Base-by-base conservation (phyloP, 2,888 invertebrate species). In the Synergus itoensis region DNA sequence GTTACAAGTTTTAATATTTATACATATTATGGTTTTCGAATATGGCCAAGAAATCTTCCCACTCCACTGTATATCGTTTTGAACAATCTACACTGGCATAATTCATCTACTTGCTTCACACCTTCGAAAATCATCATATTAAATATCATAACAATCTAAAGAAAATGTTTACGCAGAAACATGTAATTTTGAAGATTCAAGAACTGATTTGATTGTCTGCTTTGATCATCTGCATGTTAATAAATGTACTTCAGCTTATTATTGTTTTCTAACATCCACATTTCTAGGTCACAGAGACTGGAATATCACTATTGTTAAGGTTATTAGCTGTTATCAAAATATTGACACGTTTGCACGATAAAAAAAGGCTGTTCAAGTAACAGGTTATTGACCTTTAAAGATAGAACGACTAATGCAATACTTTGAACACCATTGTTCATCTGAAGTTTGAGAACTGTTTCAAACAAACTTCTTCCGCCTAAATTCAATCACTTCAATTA, bases 271-370 rank as follows among this genome's bases (percentile, higher is more conserved):
- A 14, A 12, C 45, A 12, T 48, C 28, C 14, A 36, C 53, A 40
- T 73, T 73, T 73, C 73, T 53, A 53, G 73, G 73, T 53, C 73
- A 18, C 36, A 53, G 28, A 53, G 53, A 11, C 73, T 48, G 36
- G 28, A 53, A 69, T 69, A 48, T 69, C 48, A 36, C 69, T 69
- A 69, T 53, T 73, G 73, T 73, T 73, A 53, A 9, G 12, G 11
- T 69, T 69, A 18, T 69, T 18, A 9, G n/a, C 69, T n/a, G 69
- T 73, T 73, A 40, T n/a, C 53, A 18, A 53, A 53, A 73, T 53
- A 53, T 18, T 53, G 36, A 73, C n/a, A 14, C 11, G 14, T n/a
- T 53, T 5, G 11, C 5, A 1, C 16, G 16, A n/a, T 28, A 53
- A n/a, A 12, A 53, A 48, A 12, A 9, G 21, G 14, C 1, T 48